Percentiles rank a stretch among this genome's conserved stretches.
phyloP scores from a whole-genome alignment of 92 coral and sea anemone genomes.

The Phymanthus crucifer region DNA sequence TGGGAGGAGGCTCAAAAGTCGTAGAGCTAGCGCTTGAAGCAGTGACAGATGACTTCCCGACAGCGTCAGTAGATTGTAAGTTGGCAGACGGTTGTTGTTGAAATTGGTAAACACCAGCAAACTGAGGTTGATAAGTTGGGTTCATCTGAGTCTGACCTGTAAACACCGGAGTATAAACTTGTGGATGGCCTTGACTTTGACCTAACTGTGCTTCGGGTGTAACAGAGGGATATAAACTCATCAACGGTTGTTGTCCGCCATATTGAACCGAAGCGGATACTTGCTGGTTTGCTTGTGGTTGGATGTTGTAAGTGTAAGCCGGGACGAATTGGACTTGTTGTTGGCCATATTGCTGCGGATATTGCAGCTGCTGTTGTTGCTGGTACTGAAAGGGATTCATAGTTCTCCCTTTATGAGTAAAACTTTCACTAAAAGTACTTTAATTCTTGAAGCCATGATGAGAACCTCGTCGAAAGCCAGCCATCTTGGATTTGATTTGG shows the following conservation, averaged over 20 bases:
- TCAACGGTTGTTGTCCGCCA: constrained; percentile 56
- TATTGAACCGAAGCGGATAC: constrained; percentile 47
- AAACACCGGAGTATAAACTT: constrained; percentile 33
- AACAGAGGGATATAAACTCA: constrained; percentile 16
- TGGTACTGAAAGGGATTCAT: constrained; percentile 91
- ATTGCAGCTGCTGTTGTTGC: constrained; percentile 79
- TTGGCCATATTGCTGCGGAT: constrained; percentile 73
- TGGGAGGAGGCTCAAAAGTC: constrained; percentile 7
- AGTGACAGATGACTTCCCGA: constrained; percentile 52
- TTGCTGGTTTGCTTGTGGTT: constrained; percentile 34
- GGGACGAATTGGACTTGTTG: constrained; percentile 62
- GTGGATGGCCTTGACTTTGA: constrained; percentile 43
- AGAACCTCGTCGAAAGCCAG: constrained; percentile 1
- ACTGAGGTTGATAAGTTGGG: constrained; percentile 31
- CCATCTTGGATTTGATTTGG: neutral
- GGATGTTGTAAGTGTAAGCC: constrained; percentile 56
- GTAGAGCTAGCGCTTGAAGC: constrained; percentile 33
- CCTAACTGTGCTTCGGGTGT: constrained; percentile 29
- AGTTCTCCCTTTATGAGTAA: constrained; percentile 6
- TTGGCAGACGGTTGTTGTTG: constrained; percentile 53
- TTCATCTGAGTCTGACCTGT: constrained; percentile 32
- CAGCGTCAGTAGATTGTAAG: constrained; percentile 28
- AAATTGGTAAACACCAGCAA: constrained; percentile 19
- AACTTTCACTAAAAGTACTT: neutral
- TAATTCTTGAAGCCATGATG: neutral